Conservation (phyloP, 2,113 vertebrate genomes). For the Sinocyclocheilus anshuiensis region DNA sequence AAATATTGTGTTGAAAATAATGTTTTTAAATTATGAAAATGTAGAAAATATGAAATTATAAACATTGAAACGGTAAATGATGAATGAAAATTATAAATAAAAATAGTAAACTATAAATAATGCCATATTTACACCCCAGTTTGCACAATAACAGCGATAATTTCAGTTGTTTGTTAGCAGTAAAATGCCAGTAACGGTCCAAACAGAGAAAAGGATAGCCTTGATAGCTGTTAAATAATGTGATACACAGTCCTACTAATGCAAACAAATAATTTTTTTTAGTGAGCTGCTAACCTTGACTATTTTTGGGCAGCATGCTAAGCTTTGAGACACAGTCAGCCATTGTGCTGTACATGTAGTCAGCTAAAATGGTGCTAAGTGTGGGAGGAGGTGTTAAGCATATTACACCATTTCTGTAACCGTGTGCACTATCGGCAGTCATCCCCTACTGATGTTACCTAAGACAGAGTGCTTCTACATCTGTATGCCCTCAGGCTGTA, state of each 20-base stretch:
- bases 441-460: slow-evolving; percentile 9
- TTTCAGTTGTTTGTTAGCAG: no score
- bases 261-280: no score
- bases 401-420: slow-evolving; percentile 6
- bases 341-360: neutral
- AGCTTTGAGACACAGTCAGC: neutral
- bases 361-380: neutral
- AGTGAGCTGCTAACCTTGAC: neutral
- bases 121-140: no score
- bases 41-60: no score
- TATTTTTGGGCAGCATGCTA: neutral
- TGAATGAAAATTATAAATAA: no score
- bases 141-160: no score
- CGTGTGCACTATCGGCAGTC: neutral
- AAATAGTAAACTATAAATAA: no score
- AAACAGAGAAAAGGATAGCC: neutral
- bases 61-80: no score
- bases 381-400: neutral
- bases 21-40: no score
- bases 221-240: neutral
- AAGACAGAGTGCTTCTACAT: slow-evolving; percentile 13
- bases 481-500: slow-evolving; percentile 11
- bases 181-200: no score
- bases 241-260: neutral
- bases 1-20: no score